Percentiles rank a stretch among this genome's conserved stretches.
Evolutionary conservation across 2,888 invertebrate genomes (phyloP).

Genomic region (Diadromus collaris): DNA sequence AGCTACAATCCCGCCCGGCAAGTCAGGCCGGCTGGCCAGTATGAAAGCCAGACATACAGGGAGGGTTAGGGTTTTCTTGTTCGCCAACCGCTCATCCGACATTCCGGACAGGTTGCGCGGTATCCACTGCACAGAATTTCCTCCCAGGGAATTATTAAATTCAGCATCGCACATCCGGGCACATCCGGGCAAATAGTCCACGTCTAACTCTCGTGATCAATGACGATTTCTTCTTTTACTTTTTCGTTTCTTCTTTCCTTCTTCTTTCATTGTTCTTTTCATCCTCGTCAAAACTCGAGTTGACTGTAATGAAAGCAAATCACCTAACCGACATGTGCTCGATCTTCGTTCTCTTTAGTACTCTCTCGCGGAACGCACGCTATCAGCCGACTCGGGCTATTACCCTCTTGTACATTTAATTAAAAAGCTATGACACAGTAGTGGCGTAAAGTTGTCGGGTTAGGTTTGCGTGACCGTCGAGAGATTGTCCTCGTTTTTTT

Average conservation of each 20-base stretch:
- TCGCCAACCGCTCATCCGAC: neutral
- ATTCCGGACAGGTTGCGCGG: neutral
- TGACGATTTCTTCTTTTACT: neutral
- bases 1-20: conserved; percentile 45
- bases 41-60: neutral
- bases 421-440: conserved; percentile 46
- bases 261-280: conserved; percentile 5
- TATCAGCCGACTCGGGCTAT: conserved; percentile 28
- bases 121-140: conserved; percentile 3
- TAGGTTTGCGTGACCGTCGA: conserved; percentile 28
- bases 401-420: conserved; percentile 53
- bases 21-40: conserved; percentile 1
- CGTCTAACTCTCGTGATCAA: neutral
- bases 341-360: conserved; percentile 51
- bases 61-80: conserved; percentile 10
- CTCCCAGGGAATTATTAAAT: conserved; percentile 32
- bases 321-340: conserved; percentile 51
- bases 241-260: neutral
- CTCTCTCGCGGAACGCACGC: conserved; percentile 18
- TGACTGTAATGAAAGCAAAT: conserved; percentile 49
- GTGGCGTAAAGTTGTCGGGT: conserved; percentile 38
- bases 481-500: conserved; percentile 23
- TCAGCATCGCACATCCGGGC: conserved; percentile 2
- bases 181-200: neutral
- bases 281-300: neutral